These are phyloP conservation scores for Drosophila mimica DNA, from an alignment of 2,888 invertebrate genomes.

Conservation along the genomic window DNA sequence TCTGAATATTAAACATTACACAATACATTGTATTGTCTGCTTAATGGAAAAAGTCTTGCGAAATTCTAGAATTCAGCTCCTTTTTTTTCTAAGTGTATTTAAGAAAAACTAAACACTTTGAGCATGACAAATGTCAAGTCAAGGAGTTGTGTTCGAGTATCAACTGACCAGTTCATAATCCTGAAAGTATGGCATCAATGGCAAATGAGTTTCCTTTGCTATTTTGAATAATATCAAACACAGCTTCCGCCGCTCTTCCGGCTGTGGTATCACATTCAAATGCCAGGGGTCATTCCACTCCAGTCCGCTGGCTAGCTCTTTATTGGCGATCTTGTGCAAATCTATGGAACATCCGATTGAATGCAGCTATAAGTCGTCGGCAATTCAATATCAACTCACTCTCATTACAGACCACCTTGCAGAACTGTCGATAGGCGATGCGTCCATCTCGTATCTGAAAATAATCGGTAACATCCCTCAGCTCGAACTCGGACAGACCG, in stretches of 20 bases:
- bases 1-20: too few relatives aligned
- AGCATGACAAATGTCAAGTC: conserved; percentile 1
- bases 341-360: conserved; percentile 52
- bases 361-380: neutral
- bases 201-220: conserved; percentile 88
- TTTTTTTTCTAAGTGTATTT: neutral
- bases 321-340: conserved; percentile 57
- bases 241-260: conserved; percentile 89
- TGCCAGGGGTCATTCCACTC: conserved; percentile 91
- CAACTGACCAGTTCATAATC: conserved; percentile 83
- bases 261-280: conserved; percentile 87
- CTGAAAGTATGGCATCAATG: conserved; percentile 88
- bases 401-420: conserved; percentile 88
- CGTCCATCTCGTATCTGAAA: conserved; percentile 92
- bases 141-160: neutral
- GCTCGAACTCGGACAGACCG: conserved; percentile 90
- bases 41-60: neutral
- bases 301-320: conserved; percentile 86
- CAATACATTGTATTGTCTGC: neutral
- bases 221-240: conserved; percentile 91
- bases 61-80: neutral
- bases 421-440: conserved; percentile 91
- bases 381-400: conserved; percentile 58
- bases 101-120: neutral
- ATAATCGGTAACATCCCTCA: conserved; percentile 90